Percentiles rank a stretch among this genome's conserved stretches.
Conservation (phyloP, 2,888 invertebrate genomes). For the Ditylenchus weischeri region DNA sequence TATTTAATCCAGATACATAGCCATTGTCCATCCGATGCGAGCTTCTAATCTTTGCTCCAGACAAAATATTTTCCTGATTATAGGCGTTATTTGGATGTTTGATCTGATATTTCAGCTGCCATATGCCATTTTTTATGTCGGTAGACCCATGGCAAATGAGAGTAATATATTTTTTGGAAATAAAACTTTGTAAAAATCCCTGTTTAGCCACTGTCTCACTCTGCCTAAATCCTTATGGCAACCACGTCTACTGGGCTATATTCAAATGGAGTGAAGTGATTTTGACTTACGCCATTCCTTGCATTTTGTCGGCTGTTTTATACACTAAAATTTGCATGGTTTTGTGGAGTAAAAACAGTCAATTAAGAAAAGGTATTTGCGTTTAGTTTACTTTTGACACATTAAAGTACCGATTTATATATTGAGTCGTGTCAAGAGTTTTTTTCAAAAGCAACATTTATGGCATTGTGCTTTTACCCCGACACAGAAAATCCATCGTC, state of each 20-base stretch:
- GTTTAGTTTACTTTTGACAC: not conserved
- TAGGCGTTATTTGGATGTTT: slow-evolving; percentile 17
- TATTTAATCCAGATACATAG: slow-evolving; percentile 9
- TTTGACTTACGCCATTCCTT: slow-evolving; percentile 20
- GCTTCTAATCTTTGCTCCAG: slow-evolving; percentile 20
- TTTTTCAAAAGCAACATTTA: too few relatives aligned
- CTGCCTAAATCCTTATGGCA: not conserved
- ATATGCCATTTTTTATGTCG: slow-evolving; percentile 18
- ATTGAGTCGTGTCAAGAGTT: too few relatives aligned
- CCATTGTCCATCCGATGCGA: slow-evolving; percentile 20
- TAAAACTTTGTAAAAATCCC: not conserved
- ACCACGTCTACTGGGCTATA: slow-evolving; percentile 11
- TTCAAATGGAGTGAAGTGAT: slow-evolving; percentile 24
- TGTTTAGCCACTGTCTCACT: not conserved
- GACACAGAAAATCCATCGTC: too few relatives aligned
- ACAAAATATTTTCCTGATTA: slow-evolving; percentile 12
- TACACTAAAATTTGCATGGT: slow-evolving; percentile 21
- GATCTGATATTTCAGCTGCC: slow-evolving; percentile 21
- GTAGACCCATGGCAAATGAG: slow-evolving; percentile 6
- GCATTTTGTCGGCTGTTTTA: slow-evolving; percentile 19
- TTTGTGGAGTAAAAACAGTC: slow-evolving; percentile 12
- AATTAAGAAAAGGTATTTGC: slow-evolving; percentile 3
- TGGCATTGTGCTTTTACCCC: too few relatives aligned
- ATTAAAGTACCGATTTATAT: too few relatives aligned
- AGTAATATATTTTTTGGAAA: not conserved